Evolutionary conservation across 2,797 vertebrate genomes (phyloP).

Genomic region (Chanos chanos): DNA sequence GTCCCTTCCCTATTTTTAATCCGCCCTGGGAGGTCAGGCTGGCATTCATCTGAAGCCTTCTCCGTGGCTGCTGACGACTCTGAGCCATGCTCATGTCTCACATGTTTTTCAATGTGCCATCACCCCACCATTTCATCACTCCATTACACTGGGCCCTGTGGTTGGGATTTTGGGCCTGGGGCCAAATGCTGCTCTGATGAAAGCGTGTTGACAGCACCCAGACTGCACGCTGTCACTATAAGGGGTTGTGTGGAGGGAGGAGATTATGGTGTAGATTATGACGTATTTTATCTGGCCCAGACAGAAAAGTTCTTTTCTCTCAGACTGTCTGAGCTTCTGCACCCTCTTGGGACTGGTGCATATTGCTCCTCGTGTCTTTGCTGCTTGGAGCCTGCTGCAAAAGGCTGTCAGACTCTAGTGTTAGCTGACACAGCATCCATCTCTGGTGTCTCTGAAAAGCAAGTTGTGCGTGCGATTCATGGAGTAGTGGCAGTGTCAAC

Average conservation of each 20-base stretch:
- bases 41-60: too few species aligned
- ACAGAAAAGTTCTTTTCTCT: background rate
- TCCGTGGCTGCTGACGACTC: too few species aligned
- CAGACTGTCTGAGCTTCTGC: background rate
- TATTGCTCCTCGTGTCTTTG: background rate
- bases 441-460: conserved; percentile 59
- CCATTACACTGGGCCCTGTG: conserved; percentile 18
- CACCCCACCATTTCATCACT: conserved; percentile 43
- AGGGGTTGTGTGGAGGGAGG: conserved; percentile 1
- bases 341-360: background rate
- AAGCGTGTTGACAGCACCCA: conserved; percentile 38
- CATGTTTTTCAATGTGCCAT: conserved; percentile 43
- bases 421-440: background rate
- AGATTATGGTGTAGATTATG: too few species aligned
- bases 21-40: too few species aligned
- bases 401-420: conserved; percentile 5
- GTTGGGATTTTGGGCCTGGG: conserved; percentile 9
- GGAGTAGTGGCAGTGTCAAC: conserved; percentile 42
- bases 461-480: conserved; percentile 45
- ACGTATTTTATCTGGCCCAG: background rate
- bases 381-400: background rate
- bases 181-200: conserved; percentile 41
- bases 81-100: conserved; percentile 9
- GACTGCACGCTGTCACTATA: conserved; percentile 16
- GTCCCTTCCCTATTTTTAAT: too few species aligned